Base-by-base conservation (phyloP, 2,888 invertebrate species). In the Stenodema calcarata region DNA sequence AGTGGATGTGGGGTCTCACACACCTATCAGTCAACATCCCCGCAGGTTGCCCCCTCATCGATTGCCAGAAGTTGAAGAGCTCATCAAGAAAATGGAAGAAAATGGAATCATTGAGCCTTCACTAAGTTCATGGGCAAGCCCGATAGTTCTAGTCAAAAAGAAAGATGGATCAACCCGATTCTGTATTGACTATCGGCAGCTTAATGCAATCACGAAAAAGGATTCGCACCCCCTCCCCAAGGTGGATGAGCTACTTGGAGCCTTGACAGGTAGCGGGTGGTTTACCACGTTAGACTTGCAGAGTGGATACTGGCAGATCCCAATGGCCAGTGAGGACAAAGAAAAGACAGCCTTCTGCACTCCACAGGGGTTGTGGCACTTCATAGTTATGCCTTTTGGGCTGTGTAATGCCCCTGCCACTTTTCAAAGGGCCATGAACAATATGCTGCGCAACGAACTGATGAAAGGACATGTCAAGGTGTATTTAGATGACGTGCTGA, bases 111-210 rank as follows among this genome's bases (percentile, higher is more conserved):
- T 91, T 27, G 88, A 89, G 75, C 89, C 89, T 0, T 90, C 90
- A 9, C 62, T 62, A 11, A 91, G 91, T 0, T 90, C 90, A 14
- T 91, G 90, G 85, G 89, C 90, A 1, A 90, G 90, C 73, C 89
- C 90, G 6, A 87, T 90, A 9, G 90, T 90, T 0, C 44, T 27
- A 89, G 89, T 1, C 35, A 87, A 7, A 18, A 54, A 54, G 54
- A 54, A 54, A 18, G 18, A 9, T 9, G 54, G 54, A 3, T 1
- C n/a, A 9, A 86, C 84, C 7, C 79, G 90, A 84, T 80, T 90
- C 16, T 91, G 91, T 87, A 89, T 91, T 0, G 91, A 92, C 86
- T 92, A 90, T 87, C 86, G 91, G 9, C 87, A 88, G 28, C 73
- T 91, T 0, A 92, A 92, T 88, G 47, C 16, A 23, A 28, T 54